Evolutionary conservation across 2,888 invertebrate genomes (phyloP), one percentile per base, ranked within the genome.

Genomic region (Lasioglossum marginatum): DNA sequence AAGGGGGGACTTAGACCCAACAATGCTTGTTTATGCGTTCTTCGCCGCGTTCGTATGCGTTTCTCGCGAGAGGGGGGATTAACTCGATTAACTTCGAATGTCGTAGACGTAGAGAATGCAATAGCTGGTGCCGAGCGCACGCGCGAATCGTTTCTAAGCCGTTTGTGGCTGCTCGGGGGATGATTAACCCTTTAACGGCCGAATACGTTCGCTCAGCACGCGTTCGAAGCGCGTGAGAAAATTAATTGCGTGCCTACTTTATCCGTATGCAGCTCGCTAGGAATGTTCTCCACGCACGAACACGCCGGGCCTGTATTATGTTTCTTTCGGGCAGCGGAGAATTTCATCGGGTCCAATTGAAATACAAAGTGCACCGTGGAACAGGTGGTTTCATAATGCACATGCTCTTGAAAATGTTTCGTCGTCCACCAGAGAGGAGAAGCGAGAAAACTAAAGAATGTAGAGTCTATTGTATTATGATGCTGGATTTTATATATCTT

Each of bases 21-120:
- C 81, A 52, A 76, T 81, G 34, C 81, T 31, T 43, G 72, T 57
- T 63, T 31, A 45, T 43, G 16, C 37, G 75, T 43, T 72, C n/a
- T n/a, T 34, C 16, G 78, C 27, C 40, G 71, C 76, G 45, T 43
- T 37, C 27, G 23, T 74, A 57, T n/a, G 31, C 52, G 31, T 43
- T 23, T 31, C 66, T 43, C 66, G 5, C 63, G 10, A 27, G 16
- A 27, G 16, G 19, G 60, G 14, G 60, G 45, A 19, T 43, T 57
- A 52, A 52, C 43, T 27, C 60, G 73, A 43, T 45, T 52, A 60
- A 80, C 68, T 80, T 68, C 34, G 52, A 66, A 73, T 71, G 57
- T 40, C 71, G 40, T 31, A 37, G 45, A 48, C 48, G 37, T 19
- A 48, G 48, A 52, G 77, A 77, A 45, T 43, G 37, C 19, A 70